A percentile compares a stretch with the other conserved stretches of the same genome.
phyloP scores from a whole-genome alignment of 2,888 invertebrate species.

The Cephus nigrinus region DNA sequence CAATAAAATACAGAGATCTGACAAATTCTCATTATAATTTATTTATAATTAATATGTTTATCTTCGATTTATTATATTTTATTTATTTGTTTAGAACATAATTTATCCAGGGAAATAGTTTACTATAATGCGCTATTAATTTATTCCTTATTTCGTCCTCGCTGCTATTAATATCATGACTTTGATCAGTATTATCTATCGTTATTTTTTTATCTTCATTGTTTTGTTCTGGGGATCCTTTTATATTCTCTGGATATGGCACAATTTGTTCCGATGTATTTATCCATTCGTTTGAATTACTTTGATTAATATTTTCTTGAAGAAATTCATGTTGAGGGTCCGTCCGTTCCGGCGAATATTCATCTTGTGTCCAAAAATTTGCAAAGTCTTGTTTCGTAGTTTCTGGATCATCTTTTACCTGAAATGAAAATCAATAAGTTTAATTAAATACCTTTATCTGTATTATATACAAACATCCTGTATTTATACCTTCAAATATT shows the following conservation, averaged over 20 bases:
- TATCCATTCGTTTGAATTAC: too few species aligned
- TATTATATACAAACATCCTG: background rate
- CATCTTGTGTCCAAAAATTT: background rate
- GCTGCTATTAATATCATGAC: background rate
- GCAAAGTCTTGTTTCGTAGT: background rate
- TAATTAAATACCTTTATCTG: background rate
- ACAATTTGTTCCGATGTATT: too few species aligned
- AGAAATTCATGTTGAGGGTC: too few species aligned
- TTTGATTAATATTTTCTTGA: too few species aligned
- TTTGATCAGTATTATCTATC: constrained; percentile 10
- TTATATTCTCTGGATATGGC: too few species aligned
- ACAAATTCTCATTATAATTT: background rate
- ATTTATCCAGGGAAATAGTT: constrained; percentile 55
- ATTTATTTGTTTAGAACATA: constrained; percentile 48
- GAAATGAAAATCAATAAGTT: background rate
- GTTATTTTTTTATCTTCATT: constrained; percentile 19
- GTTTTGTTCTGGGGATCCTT: too few species aligned
- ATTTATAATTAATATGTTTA: background rate
- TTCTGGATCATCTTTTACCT: background rate
- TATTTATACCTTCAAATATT: background rate
- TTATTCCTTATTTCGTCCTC: constrained; percentile 42
- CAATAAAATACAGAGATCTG: background rate
- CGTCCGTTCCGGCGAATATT: too few species aligned
- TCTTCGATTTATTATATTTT: constrained; percentile 3
- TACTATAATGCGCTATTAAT: constrained; percentile 57